A percentile compares a stretch with the other conserved stretches of the same genome.
Conservation (phyloP, 2,113 vertebrate genomes). For the Thymallus thymallus region DNA sequence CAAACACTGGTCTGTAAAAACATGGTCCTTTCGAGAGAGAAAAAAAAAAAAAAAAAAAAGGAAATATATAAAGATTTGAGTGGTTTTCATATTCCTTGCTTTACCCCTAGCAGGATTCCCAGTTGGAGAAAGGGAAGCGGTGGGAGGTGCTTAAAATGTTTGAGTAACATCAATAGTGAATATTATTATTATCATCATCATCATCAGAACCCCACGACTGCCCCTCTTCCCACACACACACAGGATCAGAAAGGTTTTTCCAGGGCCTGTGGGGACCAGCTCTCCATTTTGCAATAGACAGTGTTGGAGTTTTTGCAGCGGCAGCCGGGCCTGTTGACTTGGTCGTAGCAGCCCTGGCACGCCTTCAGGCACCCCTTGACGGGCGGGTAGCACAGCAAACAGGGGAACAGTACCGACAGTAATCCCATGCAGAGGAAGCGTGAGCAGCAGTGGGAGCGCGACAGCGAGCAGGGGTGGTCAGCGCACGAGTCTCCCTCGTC, state of each 20-base stretch:
- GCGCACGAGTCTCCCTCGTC: slow-evolving; percentile 93
- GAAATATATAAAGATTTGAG: slow-evolving; percentile 52
- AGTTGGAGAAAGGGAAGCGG: slow-evolving; percentile 42
- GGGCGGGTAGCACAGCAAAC: slow-evolving; percentile 94
- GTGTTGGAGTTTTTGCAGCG: slow-evolving; percentile 98
- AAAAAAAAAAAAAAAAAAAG: slow-evolving; percentile 51
- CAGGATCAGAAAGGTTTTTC: slow-evolving; percentile 88
- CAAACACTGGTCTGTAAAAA: slow-evolving; percentile 71
- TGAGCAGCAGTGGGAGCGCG: slow-evolving; percentile 91
- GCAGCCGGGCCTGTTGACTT: slow-evolving; percentile 87
- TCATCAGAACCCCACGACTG: slow-evolving; percentile 61
- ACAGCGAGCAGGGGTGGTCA: slow-evolving; percentile 94
- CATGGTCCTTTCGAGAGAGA: slow-evolving; percentile 69
- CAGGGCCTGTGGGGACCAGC: slow-evolving; percentile 80
- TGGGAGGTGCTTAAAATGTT: slow-evolving; percentile 64
- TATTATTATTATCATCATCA: slow-evolving; percentile 62
- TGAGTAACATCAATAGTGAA: slow-evolving; percentile 68
- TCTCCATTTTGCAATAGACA: slow-evolving; percentile 97
- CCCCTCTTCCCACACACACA: slow-evolving; percentile 24
- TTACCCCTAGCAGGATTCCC: slow-evolving; percentile 54
- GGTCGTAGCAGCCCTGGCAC: slow-evolving; percentile 88
- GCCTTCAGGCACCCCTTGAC: slow-evolving; percentile 89
- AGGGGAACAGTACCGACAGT: slow-evolving; percentile 88
- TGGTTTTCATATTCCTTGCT: slow-evolving; percentile 69
- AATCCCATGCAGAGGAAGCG: slow-evolving; percentile 96